A percentile compares a stretch with the other conserved stretches of the same genome.
Evolutionary conservation across 2,888 invertebrate species (phyloP).

Genomic region (Mesodorylaimus sp.): DNA sequence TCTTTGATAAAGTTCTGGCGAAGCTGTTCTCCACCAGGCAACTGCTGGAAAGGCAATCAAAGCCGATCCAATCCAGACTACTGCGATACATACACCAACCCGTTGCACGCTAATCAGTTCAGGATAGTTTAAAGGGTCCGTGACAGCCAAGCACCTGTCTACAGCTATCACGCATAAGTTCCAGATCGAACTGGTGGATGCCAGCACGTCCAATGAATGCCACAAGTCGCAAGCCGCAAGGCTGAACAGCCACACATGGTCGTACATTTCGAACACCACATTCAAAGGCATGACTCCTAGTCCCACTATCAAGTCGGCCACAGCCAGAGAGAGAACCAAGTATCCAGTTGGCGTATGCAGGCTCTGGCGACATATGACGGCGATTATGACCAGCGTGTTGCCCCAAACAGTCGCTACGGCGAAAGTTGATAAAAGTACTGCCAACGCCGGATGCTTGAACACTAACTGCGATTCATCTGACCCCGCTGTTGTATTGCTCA

Average conservation of each 20-base stretch:
- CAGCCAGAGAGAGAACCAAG: slow-evolving; percentile 84
- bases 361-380: slow-evolving; percentile 75
- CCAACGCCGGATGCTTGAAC: no score
- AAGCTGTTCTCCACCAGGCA: slow-evolving; percentile 41
- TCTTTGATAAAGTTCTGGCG: slow-evolving; percentile 22
- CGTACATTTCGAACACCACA: slow-evolving; percentile 10
- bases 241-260: slow-evolving; percentile 67
- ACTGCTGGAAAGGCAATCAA: slow-evolving; percentile 96
- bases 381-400: slow-evolving; percentile 77
- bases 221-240: slow-evolving; percentile 91
- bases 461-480: no score
- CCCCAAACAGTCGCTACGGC: slow-evolving; percentile 57
- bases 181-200: slow-evolving; percentile 87
- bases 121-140: slow-evolving; percentile 91
- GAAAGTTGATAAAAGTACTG: neutral
- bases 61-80: slow-evolving; percentile 89
- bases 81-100: slow-evolving; percentile 67
- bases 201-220: slow-evolving; percentile 86
- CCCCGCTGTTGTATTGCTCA: no score
- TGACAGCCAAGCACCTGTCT: slow-evolving; percentile 79
- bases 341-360: slow-evolving; percentile 92
- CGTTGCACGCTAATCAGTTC: slow-evolving; percentile 65
- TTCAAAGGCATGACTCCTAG: slow-evolving; percentile 87
- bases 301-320: slow-evolving; percentile 87
- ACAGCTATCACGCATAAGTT: slow-evolving; percentile 70